Percentiles rank a stretch among this genome's conserved stretches.
These are phyloP conservation scores for Microcebus lehilahytsara DNA, from an alignment of 2,113 vertebrate genomes.

Conservation along the genomic window DNA sequence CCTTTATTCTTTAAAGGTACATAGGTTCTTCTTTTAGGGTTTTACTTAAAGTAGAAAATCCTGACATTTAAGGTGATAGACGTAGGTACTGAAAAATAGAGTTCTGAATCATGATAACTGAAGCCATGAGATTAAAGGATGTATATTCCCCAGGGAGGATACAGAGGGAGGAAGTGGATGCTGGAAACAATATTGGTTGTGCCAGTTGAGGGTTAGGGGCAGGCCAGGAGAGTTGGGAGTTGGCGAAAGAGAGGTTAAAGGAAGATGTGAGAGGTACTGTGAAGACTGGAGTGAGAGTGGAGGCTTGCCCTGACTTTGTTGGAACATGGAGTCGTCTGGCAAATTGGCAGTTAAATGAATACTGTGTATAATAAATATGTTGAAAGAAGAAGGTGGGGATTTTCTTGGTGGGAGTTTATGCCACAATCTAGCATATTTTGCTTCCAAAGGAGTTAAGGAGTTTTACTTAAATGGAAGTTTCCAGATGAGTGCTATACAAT, in stretches of 20 bases:
- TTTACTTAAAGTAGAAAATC: neutral
- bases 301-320: neutral
- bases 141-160: neutral
- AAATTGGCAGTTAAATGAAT: neutral
- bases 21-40: neutral
- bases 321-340: neutral
- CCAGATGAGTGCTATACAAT: neutral
- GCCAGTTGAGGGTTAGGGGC: neutral
- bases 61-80: neutral
- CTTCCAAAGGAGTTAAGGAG: neutral
- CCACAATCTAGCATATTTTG: neutral
- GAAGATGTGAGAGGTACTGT: neutral
- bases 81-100: neutral
- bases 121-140: neutral
- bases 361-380: neutral
- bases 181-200: neutral
- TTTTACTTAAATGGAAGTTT: neutral
- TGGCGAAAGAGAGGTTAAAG: neutral
- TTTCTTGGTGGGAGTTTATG: neutral
- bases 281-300: neutral
- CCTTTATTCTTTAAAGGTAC: neutral
- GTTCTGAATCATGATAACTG: neutral
- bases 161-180: neutral
- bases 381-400: neutral
- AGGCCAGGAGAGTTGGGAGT: neutral